Evolutionary conservation across 2,888 invertebrate species (phyloP), one percentile per base, ranked within the genome.

Genomic region (Imbricaverruca yamaguchii): DNA sequence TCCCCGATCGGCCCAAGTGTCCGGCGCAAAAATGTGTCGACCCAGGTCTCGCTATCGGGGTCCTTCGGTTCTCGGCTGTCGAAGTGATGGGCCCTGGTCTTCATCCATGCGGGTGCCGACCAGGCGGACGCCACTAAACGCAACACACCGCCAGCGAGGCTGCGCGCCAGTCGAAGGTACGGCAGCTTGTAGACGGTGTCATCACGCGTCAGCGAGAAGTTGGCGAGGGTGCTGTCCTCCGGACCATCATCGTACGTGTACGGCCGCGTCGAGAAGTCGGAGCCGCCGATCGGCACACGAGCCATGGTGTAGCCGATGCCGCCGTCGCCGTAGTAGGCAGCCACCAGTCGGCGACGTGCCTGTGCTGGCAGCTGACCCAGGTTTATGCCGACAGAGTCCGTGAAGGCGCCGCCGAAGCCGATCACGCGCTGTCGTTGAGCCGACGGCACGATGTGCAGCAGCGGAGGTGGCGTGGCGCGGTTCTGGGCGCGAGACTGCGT

Each of bases 391-490:
- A 90, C 88, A 12, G 90, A 87, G 85, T 90, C 90, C 0, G 96
- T 96, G 83, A 96, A 93, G 0, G 95, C 93, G 0, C 94, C 96
- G 0, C 96, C 96, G 86, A 94, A 96, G 0, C 96, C 96, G 83
- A 91, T 86, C 53, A 96, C 92, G 55, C 85, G 88, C 87, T 96
- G 96, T 39, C 78, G 80, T 61, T 23, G 11, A 7, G n/a, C 13
- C 15, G 61, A 21, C 9, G 80, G 61, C 7, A 77, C 55, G 21
- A 83, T 61, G 9, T 12, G 25, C 12, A 83, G 63, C 55, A 65
- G 23, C 8, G 77, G 53, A 4, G 56, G 21, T 12, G 15, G n/a
- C 6, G 10, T 57, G 55, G n/a, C 6, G 15, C 23, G n/a, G 57
- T 80, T 53, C 8, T 8, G n/a, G 15, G 39, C 53, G 67, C 55